Evolutionary conservation across 92 coral and sea anemone species (phyloP).

Genomic region (Palythoa grandiflora): DNA sequence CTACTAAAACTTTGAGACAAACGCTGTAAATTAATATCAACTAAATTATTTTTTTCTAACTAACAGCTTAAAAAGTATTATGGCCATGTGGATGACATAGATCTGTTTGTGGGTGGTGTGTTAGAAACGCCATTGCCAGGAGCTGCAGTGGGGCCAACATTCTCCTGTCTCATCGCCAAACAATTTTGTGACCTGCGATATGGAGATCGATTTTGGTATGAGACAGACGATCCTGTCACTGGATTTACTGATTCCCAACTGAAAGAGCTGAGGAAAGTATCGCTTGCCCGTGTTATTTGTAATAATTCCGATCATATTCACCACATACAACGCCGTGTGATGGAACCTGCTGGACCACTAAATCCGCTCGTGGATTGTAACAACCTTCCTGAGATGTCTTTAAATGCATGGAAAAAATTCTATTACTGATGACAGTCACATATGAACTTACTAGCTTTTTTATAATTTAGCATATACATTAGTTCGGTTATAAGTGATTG

Average conservation of each 20-base stretch:
- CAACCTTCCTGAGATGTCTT: no score
- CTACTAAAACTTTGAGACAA: no score
- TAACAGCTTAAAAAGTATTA: no score
- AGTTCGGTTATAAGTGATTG: no score
- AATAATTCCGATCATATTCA: slow-evolving; percentile 40
- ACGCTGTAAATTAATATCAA: no score
- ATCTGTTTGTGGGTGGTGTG: slow-evolving; percentile 48
- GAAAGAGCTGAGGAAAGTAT: slow-evolving; percentile 37
- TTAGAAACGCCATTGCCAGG: slow-evolving; percentile 52
- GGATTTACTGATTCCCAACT: slow-evolving; percentile 26
- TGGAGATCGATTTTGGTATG: slow-evolving; percentile 62
- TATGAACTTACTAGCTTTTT: no score
- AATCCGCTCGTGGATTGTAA: no score
- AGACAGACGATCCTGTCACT: neutral
- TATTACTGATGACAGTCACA: no score
- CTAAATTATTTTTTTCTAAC: no score
- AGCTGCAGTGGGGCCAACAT: slow-evolving; percentile 52
- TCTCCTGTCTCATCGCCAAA: slow-evolving; percentile 51
- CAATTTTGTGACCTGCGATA: slow-evolving; percentile 51
- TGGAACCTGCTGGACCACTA: neutral
- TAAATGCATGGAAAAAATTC: no score
- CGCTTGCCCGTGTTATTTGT: slow-evolving; percentile 46
- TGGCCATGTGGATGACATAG: slow-evolving; percentile 23
- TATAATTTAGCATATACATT: no score
- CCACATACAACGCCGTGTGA: neutral